Evolutionary conservation across 2,113 vertebrate genomes (phyloP).

Genomic region (Steatornis caripensis): DNA sequence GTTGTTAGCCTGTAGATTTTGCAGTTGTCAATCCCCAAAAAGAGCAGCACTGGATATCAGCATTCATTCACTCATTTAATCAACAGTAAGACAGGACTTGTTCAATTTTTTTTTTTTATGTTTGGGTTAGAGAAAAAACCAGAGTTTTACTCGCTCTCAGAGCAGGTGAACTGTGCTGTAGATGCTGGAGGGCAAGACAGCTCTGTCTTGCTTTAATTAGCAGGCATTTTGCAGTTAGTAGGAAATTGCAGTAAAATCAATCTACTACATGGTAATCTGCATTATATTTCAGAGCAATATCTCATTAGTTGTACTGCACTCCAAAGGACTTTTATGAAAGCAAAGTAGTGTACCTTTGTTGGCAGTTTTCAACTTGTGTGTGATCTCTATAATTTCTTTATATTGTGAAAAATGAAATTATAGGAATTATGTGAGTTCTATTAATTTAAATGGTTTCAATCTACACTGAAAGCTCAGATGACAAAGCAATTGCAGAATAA

Average conservation of each 20-base stretch:
- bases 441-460: not conserved
- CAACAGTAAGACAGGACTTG: not conserved
- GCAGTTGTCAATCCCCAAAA: not conserved
- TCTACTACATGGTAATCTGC: not conserved
- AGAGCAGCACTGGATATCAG: not conserved
- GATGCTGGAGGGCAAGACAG: not conserved
- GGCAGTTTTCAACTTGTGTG: not conserved
- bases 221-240: not conserved
- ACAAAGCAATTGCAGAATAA: not conserved
- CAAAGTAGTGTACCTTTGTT: not conserved
- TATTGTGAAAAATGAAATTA: not conserved
- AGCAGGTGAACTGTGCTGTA: not conserved
- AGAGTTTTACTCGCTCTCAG: not conserved
- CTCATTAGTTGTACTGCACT: not conserved
- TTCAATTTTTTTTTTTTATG: not conserved
- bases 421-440: not conserved
- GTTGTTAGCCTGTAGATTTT: not conserved
- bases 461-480: not conserved
- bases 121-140: not conserved
- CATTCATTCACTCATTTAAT: not conserved
- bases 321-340: not conserved
- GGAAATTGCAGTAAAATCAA: not conserved
- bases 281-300: not conserved
- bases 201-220: not conserved
- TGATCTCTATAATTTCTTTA: not conserved